Conservation (phyloP, 92 coral and sea anemone genomes). For the Diadumene lineata region DNA sequence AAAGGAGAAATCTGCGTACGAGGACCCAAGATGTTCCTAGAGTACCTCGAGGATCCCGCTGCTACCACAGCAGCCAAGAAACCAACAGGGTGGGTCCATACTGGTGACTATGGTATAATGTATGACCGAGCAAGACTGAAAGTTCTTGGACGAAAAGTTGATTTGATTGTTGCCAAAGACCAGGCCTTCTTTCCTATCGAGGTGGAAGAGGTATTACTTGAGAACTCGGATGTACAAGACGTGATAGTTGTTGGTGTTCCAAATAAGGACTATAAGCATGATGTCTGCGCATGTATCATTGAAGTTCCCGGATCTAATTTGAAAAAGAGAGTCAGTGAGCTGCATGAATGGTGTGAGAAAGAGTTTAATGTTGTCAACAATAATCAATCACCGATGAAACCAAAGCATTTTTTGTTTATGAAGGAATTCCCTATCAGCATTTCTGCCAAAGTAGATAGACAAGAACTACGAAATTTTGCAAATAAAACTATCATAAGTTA, state of each 20-base stretch:
- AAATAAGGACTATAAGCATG: slow-evolving; percentile 10
- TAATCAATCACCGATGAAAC: neutral
- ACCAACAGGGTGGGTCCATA: slow-evolving; percentile 37
- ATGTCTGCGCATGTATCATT: slow-evolving; percentile 39
- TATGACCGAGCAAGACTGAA: slow-evolving; percentile 32
- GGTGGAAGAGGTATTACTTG: slow-evolving; percentile 26
- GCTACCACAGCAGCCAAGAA: slow-evolving; percentile 14
- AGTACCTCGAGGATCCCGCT: slow-evolving; percentile 34
- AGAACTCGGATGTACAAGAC: slow-evolving; percentile 27
- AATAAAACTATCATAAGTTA: neutral
- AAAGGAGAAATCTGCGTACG: slow-evolving; percentile 40
- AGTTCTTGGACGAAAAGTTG: slow-evolving; percentile 37
- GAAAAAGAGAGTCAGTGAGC: slow-evolving; percentile 18
- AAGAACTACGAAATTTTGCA: slow-evolving; percentile 7
- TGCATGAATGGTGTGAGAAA: slow-evolving; percentile 26
- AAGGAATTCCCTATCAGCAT: slow-evolving; percentile 24
- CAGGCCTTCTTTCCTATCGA: slow-evolving; percentile 30
- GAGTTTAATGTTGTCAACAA: slow-evolving; percentile 6
- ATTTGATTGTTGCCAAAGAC: slow-evolving; percentile 14
- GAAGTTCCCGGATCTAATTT: slow-evolving; percentile 34
- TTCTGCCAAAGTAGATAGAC: slow-evolving; percentile 28
- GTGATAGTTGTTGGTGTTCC: slow-evolving; percentile 36
- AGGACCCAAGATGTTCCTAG: slow-evolving; percentile 28
- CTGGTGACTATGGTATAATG: slow-evolving; percentile 44
- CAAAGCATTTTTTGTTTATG: slow-evolving; percentile 13